phyloP scores from a whole-genome alignment of 2,113 vertebrate species.

The Centropristis striata region DNA sequence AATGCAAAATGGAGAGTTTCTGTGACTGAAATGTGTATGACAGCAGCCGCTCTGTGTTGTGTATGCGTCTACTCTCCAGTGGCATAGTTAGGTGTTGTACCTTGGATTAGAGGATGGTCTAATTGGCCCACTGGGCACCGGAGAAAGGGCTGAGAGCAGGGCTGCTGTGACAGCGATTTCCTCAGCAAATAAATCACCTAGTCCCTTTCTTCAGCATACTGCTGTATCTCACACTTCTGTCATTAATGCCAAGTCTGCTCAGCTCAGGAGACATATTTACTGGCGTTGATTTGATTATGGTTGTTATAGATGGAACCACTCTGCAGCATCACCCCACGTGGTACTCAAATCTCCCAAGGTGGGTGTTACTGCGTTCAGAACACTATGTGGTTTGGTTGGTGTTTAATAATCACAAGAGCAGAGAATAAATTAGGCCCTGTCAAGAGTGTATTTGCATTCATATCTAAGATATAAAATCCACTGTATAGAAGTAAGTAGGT shows the following conservation, averaged over 20 bases:
- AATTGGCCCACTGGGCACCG: constrained; percentile 85
- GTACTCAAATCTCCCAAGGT: constrained; percentile 41
- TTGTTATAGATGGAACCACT: constrained; percentile 58
- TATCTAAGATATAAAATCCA: constrained; percentile 22
- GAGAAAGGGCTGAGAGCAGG: constrained; percentile 51
- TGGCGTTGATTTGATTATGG: constrained; percentile 67
- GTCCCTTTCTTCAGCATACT: constrained; percentile 40
- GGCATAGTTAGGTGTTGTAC: constrained; percentile 77
- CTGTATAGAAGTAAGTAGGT: constrained; percentile 1
- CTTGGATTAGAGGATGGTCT: constrained; percentile 74
- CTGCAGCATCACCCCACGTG: constrained; percentile 29
- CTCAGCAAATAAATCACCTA: constrained; percentile 79
- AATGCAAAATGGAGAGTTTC: constrained; percentile 56
- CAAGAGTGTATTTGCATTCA: constrained; percentile 43
- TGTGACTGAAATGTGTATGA: constrained; percentile 58
- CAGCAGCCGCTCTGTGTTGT: constrained; percentile 62
- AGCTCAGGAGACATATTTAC: constrained; percentile 56
- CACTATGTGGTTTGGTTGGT: neutral
- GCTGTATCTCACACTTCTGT: constrained; percentile 54
- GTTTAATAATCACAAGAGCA: constrained; percentile 30
- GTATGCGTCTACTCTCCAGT: constrained; percentile 67
- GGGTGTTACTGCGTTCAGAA: neutral
- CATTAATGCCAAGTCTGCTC: constrained; percentile 51
- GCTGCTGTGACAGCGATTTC: constrained; percentile 78
- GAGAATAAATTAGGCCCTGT: constrained; percentile 10